These are phyloP conservation scores for Caracal caracal DNA, from an alignment of 2,113 vertebrate species.

Conservation along the genomic window DNA sequence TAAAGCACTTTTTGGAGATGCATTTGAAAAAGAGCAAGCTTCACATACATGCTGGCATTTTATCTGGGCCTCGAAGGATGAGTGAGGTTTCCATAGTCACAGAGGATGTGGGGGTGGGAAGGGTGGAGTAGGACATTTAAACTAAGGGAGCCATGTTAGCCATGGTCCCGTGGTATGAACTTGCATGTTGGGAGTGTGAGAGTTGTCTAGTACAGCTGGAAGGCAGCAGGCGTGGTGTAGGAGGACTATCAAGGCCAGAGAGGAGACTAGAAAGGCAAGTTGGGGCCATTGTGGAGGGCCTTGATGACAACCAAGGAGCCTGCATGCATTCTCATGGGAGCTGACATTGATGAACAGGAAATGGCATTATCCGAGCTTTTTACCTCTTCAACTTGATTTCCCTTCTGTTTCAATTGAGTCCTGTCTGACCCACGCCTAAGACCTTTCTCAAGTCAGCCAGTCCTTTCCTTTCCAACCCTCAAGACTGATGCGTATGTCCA, in stretches of 20 bases:
- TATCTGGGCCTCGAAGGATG: not conserved
- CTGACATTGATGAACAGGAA: not conserved
- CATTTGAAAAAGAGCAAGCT: not conserved
- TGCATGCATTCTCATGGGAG: rapidly evolving
- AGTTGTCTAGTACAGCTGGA: not conserved
- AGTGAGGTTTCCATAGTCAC: not conserved
- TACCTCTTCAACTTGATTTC: not conserved
- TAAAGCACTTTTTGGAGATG: not conserved
- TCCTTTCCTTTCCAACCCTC: not conserved
- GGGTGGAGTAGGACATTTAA: not conserved
- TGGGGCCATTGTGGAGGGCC: not conserved
- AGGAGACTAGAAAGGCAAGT: not conserved
- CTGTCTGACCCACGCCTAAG: not conserved
- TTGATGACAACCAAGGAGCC: not conserved
- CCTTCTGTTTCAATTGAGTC: not conserved
- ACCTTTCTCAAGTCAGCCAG: not conserved
- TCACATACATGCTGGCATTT: not conserved
- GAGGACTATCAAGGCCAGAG: not conserved
- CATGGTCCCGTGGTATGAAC: not conserved
- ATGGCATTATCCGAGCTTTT: not conserved
- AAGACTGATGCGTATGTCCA: not conserved
- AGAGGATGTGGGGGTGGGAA: not conserved
- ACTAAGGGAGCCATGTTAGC: not conserved
- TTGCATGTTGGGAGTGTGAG: not conserved
- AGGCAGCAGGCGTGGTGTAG: not conserved